Evolutionary conservation across 1,140 invertebrate genomes (phyloP).

Genomic region (Triops cancriformis): DNA sequence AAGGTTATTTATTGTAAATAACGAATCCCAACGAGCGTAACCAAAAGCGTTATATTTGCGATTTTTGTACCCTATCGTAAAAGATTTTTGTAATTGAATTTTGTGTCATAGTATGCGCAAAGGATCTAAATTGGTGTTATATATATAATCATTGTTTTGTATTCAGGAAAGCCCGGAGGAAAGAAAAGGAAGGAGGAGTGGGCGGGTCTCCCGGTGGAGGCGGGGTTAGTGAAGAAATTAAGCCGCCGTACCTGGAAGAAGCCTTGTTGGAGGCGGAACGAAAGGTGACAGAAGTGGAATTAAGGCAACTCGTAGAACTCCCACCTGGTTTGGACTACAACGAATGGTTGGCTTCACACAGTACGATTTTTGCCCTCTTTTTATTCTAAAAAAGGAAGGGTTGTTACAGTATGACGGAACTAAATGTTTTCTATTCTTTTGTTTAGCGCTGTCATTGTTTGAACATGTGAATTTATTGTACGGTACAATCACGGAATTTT

Average conservation of each 20-base stretch:
- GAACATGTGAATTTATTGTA: conserved; percentile 97
- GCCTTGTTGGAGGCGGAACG: conserved; percentile 56
- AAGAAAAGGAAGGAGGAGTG: conserved; percentile 69
- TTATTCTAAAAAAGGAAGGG: neutral
- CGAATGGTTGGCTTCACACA: conserved; percentile 97
- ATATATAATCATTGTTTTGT: neutral
- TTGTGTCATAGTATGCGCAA: neutral
- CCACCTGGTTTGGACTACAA: conserved; percentile 90
- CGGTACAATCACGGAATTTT: conserved; percentile 95
- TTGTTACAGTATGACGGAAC: neutral
- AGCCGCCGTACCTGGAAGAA: neutral
- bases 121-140: neutral
- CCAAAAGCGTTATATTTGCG: no score
- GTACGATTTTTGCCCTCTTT: conserved; percentile 42
- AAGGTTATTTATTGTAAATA: no score
- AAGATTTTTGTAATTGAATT: no score
- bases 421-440: conserved; percentile 33
- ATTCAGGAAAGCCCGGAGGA: conserved; percentile 87
- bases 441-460: conserved; percentile 91
- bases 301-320: conserved; percentile 83
- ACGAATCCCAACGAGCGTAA: no score
- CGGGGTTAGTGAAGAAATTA: neutral
- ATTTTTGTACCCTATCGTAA: no score
- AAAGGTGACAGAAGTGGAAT: conserved; percentile 83
- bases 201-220: conserved; percentile 13